phyloP scores from a whole-genome alignment of 1,140 invertebrate species.

The Hesperophylax magnus region DNA sequence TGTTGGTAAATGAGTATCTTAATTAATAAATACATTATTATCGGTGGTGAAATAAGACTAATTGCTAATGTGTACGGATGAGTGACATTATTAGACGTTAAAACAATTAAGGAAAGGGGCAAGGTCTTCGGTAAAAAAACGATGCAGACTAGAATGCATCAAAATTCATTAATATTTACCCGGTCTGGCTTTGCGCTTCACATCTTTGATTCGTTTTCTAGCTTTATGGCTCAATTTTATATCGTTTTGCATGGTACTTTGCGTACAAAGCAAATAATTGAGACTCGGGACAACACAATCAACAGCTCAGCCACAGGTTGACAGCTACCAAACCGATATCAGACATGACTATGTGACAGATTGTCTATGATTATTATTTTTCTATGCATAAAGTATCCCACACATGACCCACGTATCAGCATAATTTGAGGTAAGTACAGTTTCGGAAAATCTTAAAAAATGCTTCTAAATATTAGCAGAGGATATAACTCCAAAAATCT shows the following conservation, averaged over 20 bases:
- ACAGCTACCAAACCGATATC: slow-evolving; percentile 29
- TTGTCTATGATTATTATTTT: slow-evolving; percentile 5
- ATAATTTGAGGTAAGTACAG: too few relatives aligned
- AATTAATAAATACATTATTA: too few relatives aligned
- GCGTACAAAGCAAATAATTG: not conserved
- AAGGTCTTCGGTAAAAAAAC: slow-evolving; percentile 34
- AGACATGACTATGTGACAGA: slow-evolving; percentile 6
- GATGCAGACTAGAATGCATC: slow-evolving; percentile 44
- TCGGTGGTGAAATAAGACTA: too few relatives aligned
- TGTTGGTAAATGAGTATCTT: too few relatives aligned
- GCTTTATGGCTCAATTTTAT: slow-evolving; percentile 78
- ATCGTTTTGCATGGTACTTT: slow-evolving; percentile 45
- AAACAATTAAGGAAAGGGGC: slow-evolving; percentile 16
- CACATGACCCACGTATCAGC: too few relatives aligned
- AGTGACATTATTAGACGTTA: too few relatives aligned
- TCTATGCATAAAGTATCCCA: not conserved
- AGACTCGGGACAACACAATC: not conserved
- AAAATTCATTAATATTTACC: slow-evolving; percentile 71
- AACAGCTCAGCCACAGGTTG: slow-evolving; percentile 45
- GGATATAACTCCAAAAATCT: too few relatives aligned
- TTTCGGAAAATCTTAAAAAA: too few relatives aligned
- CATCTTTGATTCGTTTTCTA: slow-evolving; percentile 87
- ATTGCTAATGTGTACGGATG: too few relatives aligned
- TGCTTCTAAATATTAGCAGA: too few relatives aligned
- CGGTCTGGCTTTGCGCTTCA: slow-evolving; percentile 89